A percentile compares a stretch with the other conserved stretches of the same genome.
phyloP scores from a whole-genome alignment of 2,113 vertebrate species.

The Mellivora capensis region DNA sequence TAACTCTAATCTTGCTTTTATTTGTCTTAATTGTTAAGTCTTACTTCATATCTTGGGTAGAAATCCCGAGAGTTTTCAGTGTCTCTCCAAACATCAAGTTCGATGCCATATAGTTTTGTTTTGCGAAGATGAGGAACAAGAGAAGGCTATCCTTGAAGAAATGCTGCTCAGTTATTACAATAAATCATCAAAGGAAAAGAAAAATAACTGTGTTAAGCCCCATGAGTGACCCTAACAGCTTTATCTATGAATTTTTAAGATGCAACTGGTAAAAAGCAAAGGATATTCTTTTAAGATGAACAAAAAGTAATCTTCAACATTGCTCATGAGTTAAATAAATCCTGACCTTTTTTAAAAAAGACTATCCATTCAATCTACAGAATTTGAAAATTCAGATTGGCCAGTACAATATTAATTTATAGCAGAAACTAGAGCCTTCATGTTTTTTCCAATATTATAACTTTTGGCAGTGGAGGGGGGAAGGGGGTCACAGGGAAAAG shows the following conservation, averaged over 20 bases:
- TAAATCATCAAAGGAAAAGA: background rate
- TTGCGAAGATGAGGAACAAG: background rate
- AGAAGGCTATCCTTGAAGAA: background rate
- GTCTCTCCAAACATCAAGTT: slow-evolving; percentile 5
- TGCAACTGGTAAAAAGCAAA: background rate
- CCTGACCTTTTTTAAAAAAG: slow-evolving; percentile 21
- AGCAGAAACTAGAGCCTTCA: background rate
- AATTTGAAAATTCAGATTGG: background rate
- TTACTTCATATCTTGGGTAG: background rate
- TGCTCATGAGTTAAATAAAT: slow-evolving; percentile 18
- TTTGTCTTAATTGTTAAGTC: slow-evolving; percentile 11
- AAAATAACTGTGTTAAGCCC: slow-evolving; percentile 29
- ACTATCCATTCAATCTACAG: background rate
- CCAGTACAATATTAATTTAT: background rate
- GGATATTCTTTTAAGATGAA: background rate
- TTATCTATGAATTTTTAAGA: background rate
- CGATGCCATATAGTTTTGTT: slow-evolving; percentile 39
- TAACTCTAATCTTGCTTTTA: background rate
- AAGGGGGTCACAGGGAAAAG: background rate
- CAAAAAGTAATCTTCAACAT: background rate
- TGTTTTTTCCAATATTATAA: background rate
- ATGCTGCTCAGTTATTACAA: background rate
- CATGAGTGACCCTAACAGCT: background rate
- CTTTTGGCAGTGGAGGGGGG: background rate
- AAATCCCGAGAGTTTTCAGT: background rate